These are phyloP conservation scores for Thereva nobilitata DNA, from an alignment of 2,888 invertebrate species.

Conservation along the genomic window DNA sequence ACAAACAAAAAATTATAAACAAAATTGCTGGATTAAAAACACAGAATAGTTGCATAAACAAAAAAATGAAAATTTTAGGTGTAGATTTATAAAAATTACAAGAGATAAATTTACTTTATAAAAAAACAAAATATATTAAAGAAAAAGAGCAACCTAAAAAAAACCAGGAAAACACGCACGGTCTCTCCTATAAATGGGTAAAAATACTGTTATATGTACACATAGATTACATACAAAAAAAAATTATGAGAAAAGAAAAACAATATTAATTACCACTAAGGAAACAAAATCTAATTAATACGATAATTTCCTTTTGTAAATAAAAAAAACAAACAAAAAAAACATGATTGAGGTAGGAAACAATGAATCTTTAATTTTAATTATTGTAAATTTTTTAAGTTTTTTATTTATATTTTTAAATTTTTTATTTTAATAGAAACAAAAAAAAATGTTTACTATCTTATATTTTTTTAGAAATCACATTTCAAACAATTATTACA, in stretches of 20 bases:
- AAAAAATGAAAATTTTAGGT: conserved; percentile 16
- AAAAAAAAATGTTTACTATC: no score
- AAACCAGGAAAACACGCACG: conserved; percentile 26
- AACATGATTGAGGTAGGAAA: no score
- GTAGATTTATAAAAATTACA: conserved; percentile 19
- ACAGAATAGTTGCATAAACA: conserved; percentile 21
- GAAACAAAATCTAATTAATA: conserved; percentile 18
- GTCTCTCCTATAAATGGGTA: conserved; percentile 23
- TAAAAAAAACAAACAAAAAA: no score
- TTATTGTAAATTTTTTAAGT: no score
- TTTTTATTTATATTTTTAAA: no score
- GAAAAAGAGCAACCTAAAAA: not conserved
- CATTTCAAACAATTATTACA: no score
- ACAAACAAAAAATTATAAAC: conserved; percentile 9
- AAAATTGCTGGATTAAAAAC: conserved; percentile 13
- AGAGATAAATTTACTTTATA: conserved; percentile 5
- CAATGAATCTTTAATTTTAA: no score
- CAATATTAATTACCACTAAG: conserved; percentile 6
- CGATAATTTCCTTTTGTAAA: conserved; percentile 32
- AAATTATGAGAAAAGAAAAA: conserved; percentile 10
- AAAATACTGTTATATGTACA: conserved; percentile 32
- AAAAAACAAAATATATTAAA: not conserved
- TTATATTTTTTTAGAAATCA: no score
- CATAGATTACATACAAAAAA: conserved; percentile 21
- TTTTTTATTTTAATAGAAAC: no score